Conservation (phyloP, 2,888 invertebrate species). For the Philereme vetulata region DNA sequence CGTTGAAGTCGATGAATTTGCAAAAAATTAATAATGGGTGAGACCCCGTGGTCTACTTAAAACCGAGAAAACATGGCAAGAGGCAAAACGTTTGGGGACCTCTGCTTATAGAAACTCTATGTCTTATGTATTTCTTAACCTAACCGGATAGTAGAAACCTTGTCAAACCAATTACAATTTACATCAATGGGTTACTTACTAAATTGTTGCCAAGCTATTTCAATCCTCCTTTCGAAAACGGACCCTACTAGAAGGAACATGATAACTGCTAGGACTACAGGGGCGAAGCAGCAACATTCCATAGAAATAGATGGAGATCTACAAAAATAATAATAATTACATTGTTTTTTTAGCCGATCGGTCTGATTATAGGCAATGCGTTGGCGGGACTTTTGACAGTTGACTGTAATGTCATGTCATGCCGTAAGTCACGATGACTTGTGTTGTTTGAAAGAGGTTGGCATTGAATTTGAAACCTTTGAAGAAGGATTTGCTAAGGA, state of each 20-base stretch:
- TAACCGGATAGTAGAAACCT: too few relatives aligned
- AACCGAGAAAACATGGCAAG: too few relatives aligned
- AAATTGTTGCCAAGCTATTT: constrained; percentile 49
- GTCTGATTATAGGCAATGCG: background rate
- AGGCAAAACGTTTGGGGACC: too few relatives aligned
- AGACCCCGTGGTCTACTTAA: too few relatives aligned
- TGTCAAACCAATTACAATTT: too few relatives aligned
- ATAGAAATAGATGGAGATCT: constrained; percentile 36
- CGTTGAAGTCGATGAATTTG: too few relatives aligned
- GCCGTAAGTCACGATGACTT: background rate
- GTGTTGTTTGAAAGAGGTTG: constrained; percentile 9
- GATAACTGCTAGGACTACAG: constrained; percentile 60
- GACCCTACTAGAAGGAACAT: constrained; percentile 71
- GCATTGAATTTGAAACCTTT: constrained; percentile 6
- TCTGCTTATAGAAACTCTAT: too few relatives aligned
- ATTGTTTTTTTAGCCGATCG: background rate
- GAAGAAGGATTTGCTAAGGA: constrained; percentile 12
- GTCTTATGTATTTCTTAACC: too few relatives aligned
- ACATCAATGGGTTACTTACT: constrained; percentile 53
- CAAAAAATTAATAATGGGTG: too few relatives aligned
- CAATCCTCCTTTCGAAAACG: constrained; percentile 62
- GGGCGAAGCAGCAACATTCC: constrained; percentile 63
- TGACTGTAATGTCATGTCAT: background rate
- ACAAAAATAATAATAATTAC: background rate
- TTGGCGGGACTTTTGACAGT: constrained; percentile 12